phyloP scores from a whole-genome alignment of 2,113 vertebrate genomes.

The Dryoscopus gambensis region DNA sequence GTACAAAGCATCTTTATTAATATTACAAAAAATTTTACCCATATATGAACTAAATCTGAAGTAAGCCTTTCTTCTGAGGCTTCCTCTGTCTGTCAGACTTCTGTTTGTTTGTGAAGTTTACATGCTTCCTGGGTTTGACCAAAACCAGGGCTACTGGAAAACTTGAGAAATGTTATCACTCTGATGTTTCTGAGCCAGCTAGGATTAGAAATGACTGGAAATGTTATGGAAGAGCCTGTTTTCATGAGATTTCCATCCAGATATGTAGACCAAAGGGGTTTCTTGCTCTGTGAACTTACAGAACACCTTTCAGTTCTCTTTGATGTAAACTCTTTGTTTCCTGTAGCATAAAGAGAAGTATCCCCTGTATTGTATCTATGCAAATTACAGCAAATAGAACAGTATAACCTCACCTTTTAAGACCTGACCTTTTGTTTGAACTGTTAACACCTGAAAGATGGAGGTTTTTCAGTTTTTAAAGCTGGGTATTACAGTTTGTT shows the following conservation, averaged over 20 bases:
- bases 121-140: constrained; percentile 1
- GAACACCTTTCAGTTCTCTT: constrained; percentile 53
- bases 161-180: constrained; percentile 28
- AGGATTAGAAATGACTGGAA: constrained; percentile 54
- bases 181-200: constrained; percentile 36
- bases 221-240: constrained; percentile 34
- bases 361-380: constrained; percentile 27
- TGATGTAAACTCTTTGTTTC: constrained; percentile 59
- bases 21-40: background rate
- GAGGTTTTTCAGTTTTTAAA: background rate
- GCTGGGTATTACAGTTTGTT: background rate
- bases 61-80: constrained; percentile 3
- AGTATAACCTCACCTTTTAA: constrained; percentile 36
- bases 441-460: constrained; percentile 14
- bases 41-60: background rate
- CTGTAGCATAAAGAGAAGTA: background rate
- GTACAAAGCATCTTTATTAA: constrained; percentile 7
- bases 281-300: constrained; percentile 49
- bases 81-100: background rate
- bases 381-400: constrained; percentile 46
- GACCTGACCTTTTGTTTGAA: background rate
- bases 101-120: constrained; percentile 39
- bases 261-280: constrained; percentile 42
- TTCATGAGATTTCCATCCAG: constrained; percentile 52
- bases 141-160: constrained; percentile 41